Evolutionary conservation across 2,113 vertebrate species (phyloP).

Genomic region (Excalfactoria chinensis): DNA sequence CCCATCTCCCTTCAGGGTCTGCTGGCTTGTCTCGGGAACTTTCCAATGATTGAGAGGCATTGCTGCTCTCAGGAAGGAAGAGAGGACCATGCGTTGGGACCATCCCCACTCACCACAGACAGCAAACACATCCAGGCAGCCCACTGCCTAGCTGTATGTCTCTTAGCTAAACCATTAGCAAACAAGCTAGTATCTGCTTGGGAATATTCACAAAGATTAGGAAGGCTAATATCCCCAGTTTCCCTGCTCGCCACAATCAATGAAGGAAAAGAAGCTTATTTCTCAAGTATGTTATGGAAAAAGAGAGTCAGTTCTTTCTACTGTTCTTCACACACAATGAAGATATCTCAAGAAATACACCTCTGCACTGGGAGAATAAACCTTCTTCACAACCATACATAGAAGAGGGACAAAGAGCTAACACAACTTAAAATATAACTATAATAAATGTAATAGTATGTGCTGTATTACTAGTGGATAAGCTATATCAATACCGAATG

Average conservation of each 20-base stretch:
- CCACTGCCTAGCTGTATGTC: neutral
- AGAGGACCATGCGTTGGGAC: accelerated
- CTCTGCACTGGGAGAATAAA: neutral
- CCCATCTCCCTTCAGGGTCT: neutral
- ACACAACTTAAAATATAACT: neutral
- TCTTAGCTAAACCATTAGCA: neutral
- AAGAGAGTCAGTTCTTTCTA: neutral
- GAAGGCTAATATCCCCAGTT: neutral
- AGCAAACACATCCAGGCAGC: neutral
- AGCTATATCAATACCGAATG: neutral
- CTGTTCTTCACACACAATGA: neutral
- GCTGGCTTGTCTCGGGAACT: too few species aligned
- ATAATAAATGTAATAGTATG: neutral
- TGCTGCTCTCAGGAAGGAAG: accelerated
- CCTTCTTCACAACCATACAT: neutral
- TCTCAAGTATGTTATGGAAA: neutral
- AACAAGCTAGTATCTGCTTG: neutral
- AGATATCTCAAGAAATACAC: neutral
- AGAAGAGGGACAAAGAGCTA: neutral
- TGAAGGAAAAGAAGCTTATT: neutral
- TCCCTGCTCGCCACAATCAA: neutral
- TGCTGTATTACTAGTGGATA: neutral
- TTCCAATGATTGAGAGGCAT: neutral
- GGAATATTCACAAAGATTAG: neutral
- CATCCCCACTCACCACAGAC: accelerated